These are phyloP conservation scores for Petrocephalus sullivani DNA, from an alignment of 2,797 vertebrate species.

Conservation along the genomic window DNA sequence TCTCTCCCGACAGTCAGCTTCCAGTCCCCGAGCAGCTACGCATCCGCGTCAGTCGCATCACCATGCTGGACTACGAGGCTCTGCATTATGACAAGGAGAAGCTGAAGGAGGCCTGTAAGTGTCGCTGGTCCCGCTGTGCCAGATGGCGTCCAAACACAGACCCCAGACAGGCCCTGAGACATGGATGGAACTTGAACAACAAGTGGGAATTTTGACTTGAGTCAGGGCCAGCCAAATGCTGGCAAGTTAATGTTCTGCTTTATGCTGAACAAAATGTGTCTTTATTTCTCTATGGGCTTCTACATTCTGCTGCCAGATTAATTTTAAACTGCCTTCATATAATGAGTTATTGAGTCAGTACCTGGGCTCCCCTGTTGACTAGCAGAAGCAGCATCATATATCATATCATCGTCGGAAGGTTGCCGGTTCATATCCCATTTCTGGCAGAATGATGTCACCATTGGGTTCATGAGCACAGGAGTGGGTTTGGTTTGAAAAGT, in stretches of 20 bases:
- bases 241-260: neutral
- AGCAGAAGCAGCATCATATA: neutral
- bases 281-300: neutral
- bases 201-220: neutral
- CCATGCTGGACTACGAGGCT: constrained; percentile 85
- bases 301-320: neutral
- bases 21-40: constrained; percentile 75
- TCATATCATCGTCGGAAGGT: neutral
- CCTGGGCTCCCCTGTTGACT: neutral
- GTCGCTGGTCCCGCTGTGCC: neutral
- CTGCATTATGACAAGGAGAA: constrained; percentile 93
- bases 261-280: neutral
- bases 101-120: constrained; percentile 92
- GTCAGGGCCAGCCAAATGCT: neutral
- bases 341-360: neutral
- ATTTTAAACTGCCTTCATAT: neutral
- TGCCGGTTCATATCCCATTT: neutral
- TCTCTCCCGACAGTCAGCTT: constrained; percentile 70
- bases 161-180: neutral
- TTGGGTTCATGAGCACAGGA: neutral
- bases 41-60: constrained; percentile 83
- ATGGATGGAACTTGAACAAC: neutral
- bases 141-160: neutral
- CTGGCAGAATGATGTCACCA: neutral
- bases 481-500: neutral